Conservation (phyloP, 2,888 invertebrate genomes). For the Acholoe squamosa region DNA sequence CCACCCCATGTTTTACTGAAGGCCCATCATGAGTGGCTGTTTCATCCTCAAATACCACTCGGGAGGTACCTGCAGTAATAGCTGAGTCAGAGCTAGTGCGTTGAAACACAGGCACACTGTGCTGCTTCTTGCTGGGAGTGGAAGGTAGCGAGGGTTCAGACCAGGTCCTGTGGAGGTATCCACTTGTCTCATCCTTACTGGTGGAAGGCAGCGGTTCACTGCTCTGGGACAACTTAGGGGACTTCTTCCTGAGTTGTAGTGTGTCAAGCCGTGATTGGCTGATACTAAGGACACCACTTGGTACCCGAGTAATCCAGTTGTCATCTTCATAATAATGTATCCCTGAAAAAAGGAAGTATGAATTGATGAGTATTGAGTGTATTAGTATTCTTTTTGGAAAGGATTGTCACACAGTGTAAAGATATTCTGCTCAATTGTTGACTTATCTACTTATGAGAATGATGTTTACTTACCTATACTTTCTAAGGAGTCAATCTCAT, state of each 20-base stretch:
- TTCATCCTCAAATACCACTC: neutral
- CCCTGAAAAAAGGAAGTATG: neutral
- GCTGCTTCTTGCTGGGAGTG: neutral
- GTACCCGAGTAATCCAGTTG: conserved; percentile 57
- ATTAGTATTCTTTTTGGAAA: neutral
- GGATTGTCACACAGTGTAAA: too few relatives aligned
- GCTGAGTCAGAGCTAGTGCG: conserved; percentile 30
- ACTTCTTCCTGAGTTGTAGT: conserved; percentile 7
- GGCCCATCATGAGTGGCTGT: neutral
- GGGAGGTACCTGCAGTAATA: neutral
- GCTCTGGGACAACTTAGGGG: neutral
- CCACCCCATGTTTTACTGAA: neutral
- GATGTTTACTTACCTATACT: conserved; percentile 42
- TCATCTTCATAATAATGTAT: conserved; percentile 62
- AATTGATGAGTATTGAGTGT: neutral
- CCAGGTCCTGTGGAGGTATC: conserved; percentile 38
- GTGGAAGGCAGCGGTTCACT: conserved; percentile 41
- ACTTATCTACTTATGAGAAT: neutral
- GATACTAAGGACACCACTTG: conserved; percentile 54
- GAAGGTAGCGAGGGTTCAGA: conserved; percentile 35
- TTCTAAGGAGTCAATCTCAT: conserved; percentile 53
- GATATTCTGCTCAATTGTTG: too few relatives aligned
- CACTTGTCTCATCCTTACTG: neutral
- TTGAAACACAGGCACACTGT: neutral
- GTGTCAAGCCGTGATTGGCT: conserved; percentile 28